These are phyloP conservation scores for Pongo abelii DNA, from an alignment of 2,113 vertebrate genomes.

Conservation along the genomic window DNA sequence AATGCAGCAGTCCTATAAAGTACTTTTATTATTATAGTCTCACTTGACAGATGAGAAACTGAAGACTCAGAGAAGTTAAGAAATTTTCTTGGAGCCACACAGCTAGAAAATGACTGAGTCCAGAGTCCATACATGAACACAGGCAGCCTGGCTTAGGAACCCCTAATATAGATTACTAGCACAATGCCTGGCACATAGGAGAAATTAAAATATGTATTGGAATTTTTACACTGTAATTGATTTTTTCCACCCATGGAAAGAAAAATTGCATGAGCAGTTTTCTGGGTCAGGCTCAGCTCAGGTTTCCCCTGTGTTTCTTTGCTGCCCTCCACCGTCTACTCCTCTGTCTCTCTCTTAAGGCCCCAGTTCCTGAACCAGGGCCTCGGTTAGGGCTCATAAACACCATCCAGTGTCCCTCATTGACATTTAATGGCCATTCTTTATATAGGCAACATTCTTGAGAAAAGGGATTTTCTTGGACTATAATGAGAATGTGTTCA, in stretches of 20 bases:
- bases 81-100: neutral
- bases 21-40: neutral
- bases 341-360: neutral
- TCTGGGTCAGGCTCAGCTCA: neutral
- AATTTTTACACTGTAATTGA: neutral
- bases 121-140: neutral
- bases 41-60: neutral
- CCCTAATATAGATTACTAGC: neutral
- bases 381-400: neutral
- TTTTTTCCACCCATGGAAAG: neutral
- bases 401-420: neutral
- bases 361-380: neutral
- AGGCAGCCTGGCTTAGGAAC: neutral
- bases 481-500: slow-evolving; percentile 68
- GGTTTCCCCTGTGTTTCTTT: neutral
- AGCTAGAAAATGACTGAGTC: neutral
- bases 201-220: neutral
- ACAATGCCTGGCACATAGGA: neutral
- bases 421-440: slow-evolving; percentile 37
- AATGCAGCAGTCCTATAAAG: neutral
- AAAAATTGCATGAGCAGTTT: neutral
- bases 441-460: slow-evolving; percentile 50
- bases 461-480: slow-evolving; percentile 59
- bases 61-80: neutral
- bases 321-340: accelerated